Base-by-base conservation (phyloP, 1,140 invertebrate genomes). In the Bombus sibiricus region DNA sequence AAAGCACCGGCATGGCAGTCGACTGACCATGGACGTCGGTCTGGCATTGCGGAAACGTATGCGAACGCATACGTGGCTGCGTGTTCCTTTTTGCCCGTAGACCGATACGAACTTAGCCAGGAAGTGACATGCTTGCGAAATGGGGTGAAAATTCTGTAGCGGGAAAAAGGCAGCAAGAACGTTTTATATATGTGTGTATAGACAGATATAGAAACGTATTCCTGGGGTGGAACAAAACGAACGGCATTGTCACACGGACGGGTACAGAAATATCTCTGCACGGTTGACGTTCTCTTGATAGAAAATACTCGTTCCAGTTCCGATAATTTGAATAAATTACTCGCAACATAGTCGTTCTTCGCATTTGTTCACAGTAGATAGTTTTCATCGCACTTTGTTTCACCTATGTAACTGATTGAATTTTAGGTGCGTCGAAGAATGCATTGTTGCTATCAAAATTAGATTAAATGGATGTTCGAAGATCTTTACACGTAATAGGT, bases 131-230 rank as follows among this genome's bases (percentile, higher is more conserved):
- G 83, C 68, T 82, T 85, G 86, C 86, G 83, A 92, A 92, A 92
- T 92, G 91, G 91, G 85, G 90, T 90, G 89, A 92, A 92, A 92
- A 92, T 91, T 90, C 86, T 80, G 81, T 75, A 47, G 80, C 78
- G 76, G 76, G 84, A 89, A 89, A 89, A 89, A 89, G 80, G 64
- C 59, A 81, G 64, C 74, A 32, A 74, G 62, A 74, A 79, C 77
- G 78, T 89, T 81, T 80, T 77, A 28, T 37, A 80, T 79, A 64
- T 64, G 28, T 12, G 28, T 13, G 57, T n/a, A 28, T 39, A 53
- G 34, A 62, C n/a, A 68, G 43, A 77, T 62, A 69, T 68, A 68
- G 64, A 69, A 53, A 69, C 66, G n/a, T 25, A 64, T 68, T 43
- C 64, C 15, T n/a, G 15, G 47, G 34, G n/a, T 34, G 53, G 76